phyloP scores from a whole-genome alignment of 2,113 vertebrate species.

The Falcunculus frontatus region DNA sequence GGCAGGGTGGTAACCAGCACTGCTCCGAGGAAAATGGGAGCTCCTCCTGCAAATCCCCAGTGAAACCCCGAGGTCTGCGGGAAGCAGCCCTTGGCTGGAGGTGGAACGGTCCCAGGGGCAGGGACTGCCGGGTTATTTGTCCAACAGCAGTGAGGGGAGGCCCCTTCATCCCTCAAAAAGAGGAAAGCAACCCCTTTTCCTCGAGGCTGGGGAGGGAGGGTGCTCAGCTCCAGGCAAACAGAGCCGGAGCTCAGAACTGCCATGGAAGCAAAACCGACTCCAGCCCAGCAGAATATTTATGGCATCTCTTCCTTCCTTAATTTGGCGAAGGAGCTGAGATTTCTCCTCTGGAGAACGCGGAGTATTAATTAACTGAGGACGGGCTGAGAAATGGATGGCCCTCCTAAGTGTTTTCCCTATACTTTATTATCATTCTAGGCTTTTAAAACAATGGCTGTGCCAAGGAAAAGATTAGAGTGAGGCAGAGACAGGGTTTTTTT shows the following conservation, averaged over 20 bases:
- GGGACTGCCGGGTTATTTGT: background rate
- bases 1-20: background rate
- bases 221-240: background rate
- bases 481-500: background rate
- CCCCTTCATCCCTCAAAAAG: background rate
- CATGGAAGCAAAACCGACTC: background rate
- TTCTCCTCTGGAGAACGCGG: conserved; percentile 42
- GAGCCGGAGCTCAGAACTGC: background rate
- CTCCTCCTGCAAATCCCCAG: background rate
- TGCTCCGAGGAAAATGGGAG: fast-evolving
- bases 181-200: background rate
- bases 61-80: background rate
- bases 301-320: conserved; percentile 26
- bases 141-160: background rate
- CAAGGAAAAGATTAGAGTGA: conserved; percentile 46
- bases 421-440: conserved; percentile 55
- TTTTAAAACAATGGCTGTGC: conserved; percentile 52
- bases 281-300: conserved; percentile 32
- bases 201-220: background rate
- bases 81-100: background rate
- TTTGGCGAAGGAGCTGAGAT: conserved; percentile 54
- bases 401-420: conserved; percentile 53
- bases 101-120: background rate
- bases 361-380: conserved; percentile 64
- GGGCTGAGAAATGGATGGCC: conserved; percentile 49